Evolutionary conservation across 2,888 invertebrate species (phyloP), one percentile per base, ranked within the genome.

Genomic region (Protodeltote pygarga): DNA sequence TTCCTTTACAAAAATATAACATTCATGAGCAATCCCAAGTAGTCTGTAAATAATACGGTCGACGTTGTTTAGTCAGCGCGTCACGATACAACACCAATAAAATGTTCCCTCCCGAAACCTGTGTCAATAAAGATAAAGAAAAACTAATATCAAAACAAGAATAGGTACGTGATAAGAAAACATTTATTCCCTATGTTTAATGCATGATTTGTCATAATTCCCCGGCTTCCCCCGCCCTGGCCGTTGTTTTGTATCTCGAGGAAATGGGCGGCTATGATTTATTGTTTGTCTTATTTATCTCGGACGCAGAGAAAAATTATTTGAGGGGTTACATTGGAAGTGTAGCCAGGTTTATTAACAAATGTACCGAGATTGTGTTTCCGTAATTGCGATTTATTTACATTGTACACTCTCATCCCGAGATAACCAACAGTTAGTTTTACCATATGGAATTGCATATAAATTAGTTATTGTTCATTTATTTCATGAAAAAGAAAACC

Each of bases 161-260:
- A 87, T 90, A 91, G 90, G 89, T 86, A 91, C 92, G 92, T 92
- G 92, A 91, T 92, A 91, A 91, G 92, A 91, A 91, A 92, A 92
- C 92, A 92, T 92, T 92, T 91, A 92, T 92, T 91, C 90, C 87
- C 91, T 82, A 91, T 92, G 92, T 92, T 92, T 92, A 92, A 92
- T 92, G 91, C 91, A 92, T 91, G 91, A 91, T 92, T 90, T 90
- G 91, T 91, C 90, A 90, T 91, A 92, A 91, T 92, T 92, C 87
- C 81, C 86, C 87, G 83, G 81, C 86, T 83, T 85, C 86, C 89
- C 86, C 82, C 72, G 76, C 74, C 67, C 65, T 73, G 81, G 75
- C 81, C 81, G 86, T 89, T 90, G 89, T 91, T 89, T 90, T 87
- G 88, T 87, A 80, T 81, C 78, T 80, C 75, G 77, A 82, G 81